Percentiles rank a stretch among this genome's conserved stretches.
These are phyloP conservation scores for Actenoides hombroni DNA, from an alignment of 2,113 vertebrate species.

Conservation along the genomic window DNA sequence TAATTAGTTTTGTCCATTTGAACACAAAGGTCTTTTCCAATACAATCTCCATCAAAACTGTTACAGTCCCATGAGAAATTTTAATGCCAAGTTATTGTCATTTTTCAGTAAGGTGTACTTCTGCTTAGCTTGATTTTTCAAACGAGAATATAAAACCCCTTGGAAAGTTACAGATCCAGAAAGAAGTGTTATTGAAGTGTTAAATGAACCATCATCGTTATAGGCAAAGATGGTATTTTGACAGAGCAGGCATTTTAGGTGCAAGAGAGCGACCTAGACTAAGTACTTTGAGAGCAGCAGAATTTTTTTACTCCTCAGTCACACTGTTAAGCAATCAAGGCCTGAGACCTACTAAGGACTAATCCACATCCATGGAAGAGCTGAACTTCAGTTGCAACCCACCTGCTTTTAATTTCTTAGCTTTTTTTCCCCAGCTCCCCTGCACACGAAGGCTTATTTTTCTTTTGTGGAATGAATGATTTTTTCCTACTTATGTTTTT, in stretches of 20 bases:
- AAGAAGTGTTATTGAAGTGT: neutral
- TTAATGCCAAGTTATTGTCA: neutral
- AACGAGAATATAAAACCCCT: neutral
- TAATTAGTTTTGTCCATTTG: neutral
- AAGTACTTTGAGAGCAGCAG: neutral
- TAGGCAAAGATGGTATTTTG: neutral
- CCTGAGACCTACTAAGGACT: neutral
- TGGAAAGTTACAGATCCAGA: neutral
- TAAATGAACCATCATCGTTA: neutral
- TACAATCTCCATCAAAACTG: neutral
- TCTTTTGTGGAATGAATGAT: neutral
- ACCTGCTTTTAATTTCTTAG: neutral
- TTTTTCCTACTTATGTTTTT: neutral
- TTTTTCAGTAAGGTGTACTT: neutral
- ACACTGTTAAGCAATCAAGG: neutral
- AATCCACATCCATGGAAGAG: neutral
- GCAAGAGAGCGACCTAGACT: neutral
- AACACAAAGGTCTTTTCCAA: neutral
- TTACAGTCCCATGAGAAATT: neutral
- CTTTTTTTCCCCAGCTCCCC: neutral
- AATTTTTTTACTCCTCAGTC: neutral
- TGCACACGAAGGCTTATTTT: neutral
- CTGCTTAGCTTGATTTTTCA: neutral
- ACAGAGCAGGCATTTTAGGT: neutral
- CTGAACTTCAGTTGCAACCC: neutral